Percentiles rank a stretch among this genome's conserved stretches.
Evolutionary conservation across 2,888 invertebrate genomes (phyloP).

Genomic region (Ophion obscuratus): DNA sequence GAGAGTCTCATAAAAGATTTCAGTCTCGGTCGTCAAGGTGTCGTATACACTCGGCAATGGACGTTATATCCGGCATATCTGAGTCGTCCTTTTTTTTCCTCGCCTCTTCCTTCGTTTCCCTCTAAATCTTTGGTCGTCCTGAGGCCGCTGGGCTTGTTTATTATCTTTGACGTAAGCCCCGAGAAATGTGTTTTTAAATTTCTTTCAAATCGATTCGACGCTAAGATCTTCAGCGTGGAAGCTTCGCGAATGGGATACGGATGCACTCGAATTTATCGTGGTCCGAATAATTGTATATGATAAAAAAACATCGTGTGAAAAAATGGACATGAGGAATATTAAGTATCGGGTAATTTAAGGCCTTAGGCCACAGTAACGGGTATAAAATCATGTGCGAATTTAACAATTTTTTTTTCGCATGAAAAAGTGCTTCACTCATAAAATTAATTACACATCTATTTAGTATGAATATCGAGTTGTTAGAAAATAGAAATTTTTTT

Average conservation of each 20-base stretch:
- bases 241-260: constrained; percentile 87
- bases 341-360: no score
- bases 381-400: no score
- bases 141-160: constrained; percentile 85
- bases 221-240: constrained; percentile 76
- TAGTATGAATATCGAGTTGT: no score
- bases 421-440: no score
- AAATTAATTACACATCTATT: no score
- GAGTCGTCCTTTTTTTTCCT: constrained; percentile 86
- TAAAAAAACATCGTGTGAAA: no score
- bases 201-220: not conserved
- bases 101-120: constrained; percentile 70
- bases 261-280: no score
- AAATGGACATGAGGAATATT: no score
- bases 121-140: constrained; percentile 88
- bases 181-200: not conserved
- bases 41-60: constrained; percentile 46
- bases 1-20: constrained; percentile 84
- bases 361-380: no score
- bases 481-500: no score
- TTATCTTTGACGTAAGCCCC: constrained; percentile 81
- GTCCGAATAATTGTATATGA: no score
- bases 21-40: constrained; percentile 26
- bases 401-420: no score
- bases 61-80: constrained; percentile 88